Percentiles rank a stretch among this genome's conserved stretches.
These are phyloP conservation scores for Neodiprion lecontei DNA, from an alignment of 1,140 invertebrate species.

Conservation along the genomic window DNA sequence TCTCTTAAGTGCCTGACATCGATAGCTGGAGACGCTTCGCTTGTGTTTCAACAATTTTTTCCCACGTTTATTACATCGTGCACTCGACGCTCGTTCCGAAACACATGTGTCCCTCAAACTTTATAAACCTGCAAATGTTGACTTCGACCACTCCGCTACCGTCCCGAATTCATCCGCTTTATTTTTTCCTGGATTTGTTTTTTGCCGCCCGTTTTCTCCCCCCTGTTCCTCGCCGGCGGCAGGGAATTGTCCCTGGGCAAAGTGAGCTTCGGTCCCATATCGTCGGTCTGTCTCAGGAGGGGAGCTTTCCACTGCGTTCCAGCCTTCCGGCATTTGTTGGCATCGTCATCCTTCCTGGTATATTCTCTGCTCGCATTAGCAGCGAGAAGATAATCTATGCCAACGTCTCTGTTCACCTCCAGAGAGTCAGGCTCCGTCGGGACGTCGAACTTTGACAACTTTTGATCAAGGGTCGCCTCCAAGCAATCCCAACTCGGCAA, in stretches of 20 bases:
- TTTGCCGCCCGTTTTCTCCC: background rate
- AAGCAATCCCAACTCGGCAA: slow-evolving; percentile 46
- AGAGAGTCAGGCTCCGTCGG: slow-evolving; percentile 8
- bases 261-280: background rate
- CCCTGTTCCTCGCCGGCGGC: background rate
- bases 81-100: too few relatives aligned
- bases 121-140: too few relatives aligned
- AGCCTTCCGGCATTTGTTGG: background rate
- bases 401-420: slow-evolving; percentile 22
- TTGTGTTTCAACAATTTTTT: too few relatives aligned
- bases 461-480: slow-evolving; percentile 42
- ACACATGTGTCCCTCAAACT: too few relatives aligned
- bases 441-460: slow-evolving; percentile 36
- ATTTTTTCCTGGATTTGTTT: background rate
- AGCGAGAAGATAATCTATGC: slow-evolving; percentile 30
- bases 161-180: background rate
- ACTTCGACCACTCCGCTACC: too few relatives aligned
- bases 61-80: too few relatives aligned
- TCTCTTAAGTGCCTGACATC: too few relatives aligned
- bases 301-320: background rate
- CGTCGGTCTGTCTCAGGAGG: background rate
- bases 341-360: background rate
- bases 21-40: too few relatives aligned
- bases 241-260: background rate
- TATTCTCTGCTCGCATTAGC: slow-evolving; percentile 28